A percentile compares a stretch with the other conserved stretches of the same genome.
These are phyloP conservation scores for Drosophila orosa DNA, from an alignment of 1,140 invertebrate genomes.

Conservation along the genomic window DNA sequence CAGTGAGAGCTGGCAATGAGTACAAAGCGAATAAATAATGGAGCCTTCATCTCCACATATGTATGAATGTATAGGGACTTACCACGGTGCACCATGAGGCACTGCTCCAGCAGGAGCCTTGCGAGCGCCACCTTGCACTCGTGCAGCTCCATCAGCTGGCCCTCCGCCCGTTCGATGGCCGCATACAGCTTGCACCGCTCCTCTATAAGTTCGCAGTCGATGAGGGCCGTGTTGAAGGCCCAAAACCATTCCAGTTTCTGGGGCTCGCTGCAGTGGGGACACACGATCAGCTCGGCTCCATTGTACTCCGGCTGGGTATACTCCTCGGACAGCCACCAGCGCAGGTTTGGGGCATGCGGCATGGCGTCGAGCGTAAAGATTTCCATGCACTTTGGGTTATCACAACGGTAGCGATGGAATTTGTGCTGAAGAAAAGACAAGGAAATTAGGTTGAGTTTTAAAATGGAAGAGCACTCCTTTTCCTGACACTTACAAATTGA, in stretches of 20 bases:
- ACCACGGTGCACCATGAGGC: conserved; percentile 68
- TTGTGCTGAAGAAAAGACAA: conserved; percentile 42
- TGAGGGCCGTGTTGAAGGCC: conserved; percentile 59
- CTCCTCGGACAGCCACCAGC: conserved; percentile 68
- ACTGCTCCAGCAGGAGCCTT: conserved; percentile 62
- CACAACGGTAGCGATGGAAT: conserved; percentile 77
- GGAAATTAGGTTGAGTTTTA: too few relatives aligned
- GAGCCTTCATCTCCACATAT: background rate
- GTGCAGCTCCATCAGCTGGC: conserved; percentile 62
- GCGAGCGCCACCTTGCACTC: conserved; percentile 66
- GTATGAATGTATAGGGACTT: conserved; percentile 1
- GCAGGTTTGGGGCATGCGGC: conserved; percentile 59
- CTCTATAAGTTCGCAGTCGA: conserved; percentile 66
- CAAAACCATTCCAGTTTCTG: conserved; percentile 74
- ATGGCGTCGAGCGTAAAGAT: conserved; percentile 59
- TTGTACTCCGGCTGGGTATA: conserved; percentile 61
- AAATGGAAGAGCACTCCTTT: background rate
- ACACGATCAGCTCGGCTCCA: conserved; percentile 64
- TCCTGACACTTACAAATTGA: conserved; percentile 62
- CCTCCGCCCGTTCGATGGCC: conserved; percentile 62
- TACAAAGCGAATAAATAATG: conserved; percentile 22
- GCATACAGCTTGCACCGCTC: conserved; percentile 72
- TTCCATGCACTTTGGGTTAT: conserved; percentile 73
- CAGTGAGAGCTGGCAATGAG: conserved; percentile 37
- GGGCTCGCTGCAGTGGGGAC: conserved; percentile 55